Percentiles rank a stretch among this genome's conserved stretches.
phyloP scores from a whole-genome alignment of 2,113 vertebrate genomes.

The Poeciliopsis turrubarensis region DNA sequence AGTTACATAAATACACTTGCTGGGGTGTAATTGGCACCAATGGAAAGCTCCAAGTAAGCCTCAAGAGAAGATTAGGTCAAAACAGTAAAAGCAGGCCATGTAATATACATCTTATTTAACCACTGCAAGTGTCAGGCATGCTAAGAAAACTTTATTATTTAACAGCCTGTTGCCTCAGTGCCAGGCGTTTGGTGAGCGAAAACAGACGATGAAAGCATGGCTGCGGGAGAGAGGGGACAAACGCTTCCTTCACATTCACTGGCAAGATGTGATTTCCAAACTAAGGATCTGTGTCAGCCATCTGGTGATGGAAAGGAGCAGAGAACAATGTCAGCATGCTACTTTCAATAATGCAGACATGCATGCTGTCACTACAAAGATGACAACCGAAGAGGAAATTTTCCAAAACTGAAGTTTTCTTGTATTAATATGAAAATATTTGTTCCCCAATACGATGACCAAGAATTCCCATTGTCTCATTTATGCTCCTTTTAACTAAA shows the following conservation, averaged over 20 bases:
- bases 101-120: slow-evolving; percentile 74
- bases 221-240: slow-evolving; percentile 38
- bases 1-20: slow-evolving; percentile 44
- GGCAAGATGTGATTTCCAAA: slow-evolving; percentile 67
- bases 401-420: neutral
- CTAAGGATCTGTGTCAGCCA: slow-evolving; percentile 74
- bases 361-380: slow-evolving; percentile 50
- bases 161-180: slow-evolving; percentile 63
- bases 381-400: neutral
- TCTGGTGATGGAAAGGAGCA: slow-evolving; percentile 62
- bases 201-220: slow-evolving; percentile 63
- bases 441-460: neutral
- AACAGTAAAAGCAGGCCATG: slow-evolving; percentile 62
- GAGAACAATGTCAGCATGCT: slow-evolving; percentile 55
- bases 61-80: slow-evolving; percentile 66
- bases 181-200: slow-evolving; percentile 51
- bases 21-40: slow-evolving; percentile 67
- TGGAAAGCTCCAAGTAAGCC: slow-evolving; percentile 54
- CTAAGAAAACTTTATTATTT: slow-evolving; percentile 75
- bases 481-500: neutral
- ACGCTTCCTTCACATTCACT: slow-evolving; percentile 51
- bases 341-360: slow-evolving; percentile 68
- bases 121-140: slow-evolving; percentile 56
- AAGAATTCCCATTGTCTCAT: neutral
- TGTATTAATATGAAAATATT: neutral